Evolutionary conservation across 2,888 invertebrate genomes (phyloP), one percentile per base, ranked within the genome.

Genomic region (Slavum lentiscoides): DNA sequence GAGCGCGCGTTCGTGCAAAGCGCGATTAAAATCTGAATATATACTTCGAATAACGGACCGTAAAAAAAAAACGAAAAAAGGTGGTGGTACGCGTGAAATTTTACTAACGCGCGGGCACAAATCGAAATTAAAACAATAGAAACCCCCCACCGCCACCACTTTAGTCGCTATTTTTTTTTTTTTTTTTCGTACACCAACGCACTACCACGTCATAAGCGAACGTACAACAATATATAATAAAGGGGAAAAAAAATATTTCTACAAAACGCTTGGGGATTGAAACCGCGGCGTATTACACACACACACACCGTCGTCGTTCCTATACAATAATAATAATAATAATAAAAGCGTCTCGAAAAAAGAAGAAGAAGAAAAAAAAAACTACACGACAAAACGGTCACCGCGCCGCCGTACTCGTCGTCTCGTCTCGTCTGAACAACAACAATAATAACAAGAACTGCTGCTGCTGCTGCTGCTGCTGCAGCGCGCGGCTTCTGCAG

Each of bases 361-460:
- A 58, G n/a, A 80, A 70, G 72, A 43, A 80, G 64, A 72, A 55
- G 13, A n/a, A n/a, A n/a, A n/a, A n/a, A n/a, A n/a, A n/a, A n/a
- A n/a, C n/a, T 49, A 49, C 3, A 72, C 61, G 23, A 72, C 80
- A 72, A 80, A 80, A 80, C 64, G 55, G 77, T 80, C 77, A 23
- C 62, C 70, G 77, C 13, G 55, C 43, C 30, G 30, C 4, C 30
- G 43, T 43, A 43, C 30, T 6, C 7, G 43, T 43, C 43, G 43
- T 1, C 11, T 7, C 11, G 39, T 37, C 62, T 69, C 70, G n/a
- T 76, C 69, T 21, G 61, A 69, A 69, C 68, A 55, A 77, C 62
- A 49, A 23, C 62, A 30, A 30, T 4, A 30, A 30, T 4, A 30
- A 30, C 30, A 30, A 30, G n/a, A n/a, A n/a, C n/a, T n/a, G n/a